Evolutionary conservation across 1,140 invertebrate genomes (phyloP).

Genomic region (Alviniconcha marisindica): DNA sequence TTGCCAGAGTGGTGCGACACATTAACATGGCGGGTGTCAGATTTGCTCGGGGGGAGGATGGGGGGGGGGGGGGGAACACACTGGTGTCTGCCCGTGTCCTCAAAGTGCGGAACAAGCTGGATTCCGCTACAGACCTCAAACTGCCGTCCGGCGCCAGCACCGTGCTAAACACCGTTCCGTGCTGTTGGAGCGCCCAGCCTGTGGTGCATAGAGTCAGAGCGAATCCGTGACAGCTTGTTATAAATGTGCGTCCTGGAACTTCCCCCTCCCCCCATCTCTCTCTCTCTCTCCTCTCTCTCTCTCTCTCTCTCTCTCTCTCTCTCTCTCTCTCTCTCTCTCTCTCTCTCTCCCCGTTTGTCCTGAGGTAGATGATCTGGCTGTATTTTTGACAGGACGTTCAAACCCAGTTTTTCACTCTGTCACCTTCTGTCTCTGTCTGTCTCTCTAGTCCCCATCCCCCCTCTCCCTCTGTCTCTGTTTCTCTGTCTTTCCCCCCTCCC

Average conservation of each 20-base stretch:
- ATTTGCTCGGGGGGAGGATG: no score
- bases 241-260: no score
- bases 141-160: no score
- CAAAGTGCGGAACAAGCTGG: no score
- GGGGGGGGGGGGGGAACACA: neutral
- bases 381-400: neutral
- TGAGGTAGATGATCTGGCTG: neutral
- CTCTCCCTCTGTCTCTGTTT: neutral
- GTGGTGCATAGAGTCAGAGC: no score
- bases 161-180: no score
- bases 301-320: neutral
- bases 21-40: no score
- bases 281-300: neutral
- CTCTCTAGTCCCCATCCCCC: neutral
- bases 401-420: neutral
- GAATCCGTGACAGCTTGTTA: no score
- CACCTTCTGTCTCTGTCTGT: neutral
- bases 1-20: no score
- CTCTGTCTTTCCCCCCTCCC: neutral
- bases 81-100: no score
- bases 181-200: no score
- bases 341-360: neutral
- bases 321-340: slow-evolving; percentile 1
- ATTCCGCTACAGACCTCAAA: no score
- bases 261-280: neutral